Base-by-base conservation (phyloP, 2,797 vertebrate species). In the Huso huso region DNA sequence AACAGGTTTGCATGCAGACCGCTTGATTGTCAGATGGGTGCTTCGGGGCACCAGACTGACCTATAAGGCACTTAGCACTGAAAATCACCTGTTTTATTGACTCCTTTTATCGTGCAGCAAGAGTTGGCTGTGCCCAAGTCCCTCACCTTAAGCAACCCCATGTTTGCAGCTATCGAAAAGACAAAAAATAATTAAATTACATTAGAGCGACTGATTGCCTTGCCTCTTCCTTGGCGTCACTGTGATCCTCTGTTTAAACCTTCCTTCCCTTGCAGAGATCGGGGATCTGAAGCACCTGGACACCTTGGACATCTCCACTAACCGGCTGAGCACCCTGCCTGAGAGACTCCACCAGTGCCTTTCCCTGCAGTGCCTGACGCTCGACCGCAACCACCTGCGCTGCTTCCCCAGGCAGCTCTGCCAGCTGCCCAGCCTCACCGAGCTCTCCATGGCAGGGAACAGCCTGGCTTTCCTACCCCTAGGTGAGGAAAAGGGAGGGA, bases 391-490 rank as follows among this genome's bases (percentile, higher is more conserved):
- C 84, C 85, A 79, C 66, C 87, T 99, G 59, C 87, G 86, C 77
- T 87, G 84, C 10, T 71, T 99, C 66, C 97, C 96, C 0, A 91
- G 95, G 6, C 97, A 96, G 70, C 88, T 99, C 69, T 98, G 96
- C 84, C 93, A 92, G 73, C 91, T 99, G 51, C 92, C 89, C 49
- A 93, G 93, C 81, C 95, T 99, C 86, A 97, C 92, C 8, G 95
- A 98, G 88, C 93, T 98, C 75, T 97, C 94, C 75, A 92, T 98
- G 93, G 94, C 96, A 3, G 91, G 94, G 52, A 99, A 99, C 86
- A 83, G 88, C 63, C 92, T 99, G 55, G 88, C 84, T 0, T 94
- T 91, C 77, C 82, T 99, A 69, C 96, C 96, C 0, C 89, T 96
- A 0, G 96, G 96, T 99, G 79, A 87, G 93, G 23, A 37, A 37